These are phyloP conservation scores for Gerris lacustris DNA, from an alignment of 2,888 invertebrate genomes.

Conservation along the genomic window DNA sequence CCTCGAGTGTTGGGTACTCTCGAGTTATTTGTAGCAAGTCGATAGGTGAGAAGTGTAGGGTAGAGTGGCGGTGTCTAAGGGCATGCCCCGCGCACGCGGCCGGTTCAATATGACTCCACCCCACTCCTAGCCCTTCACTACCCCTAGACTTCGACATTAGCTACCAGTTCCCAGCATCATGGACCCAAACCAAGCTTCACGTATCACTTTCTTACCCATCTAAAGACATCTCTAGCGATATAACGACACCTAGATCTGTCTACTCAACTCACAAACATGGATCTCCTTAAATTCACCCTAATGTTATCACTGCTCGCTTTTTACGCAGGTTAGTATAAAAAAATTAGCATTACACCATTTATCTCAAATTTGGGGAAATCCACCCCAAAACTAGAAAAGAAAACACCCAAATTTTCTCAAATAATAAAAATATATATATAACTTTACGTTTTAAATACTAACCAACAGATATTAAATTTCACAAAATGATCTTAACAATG, in stretches of 20 bases:
- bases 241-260: no score
- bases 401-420: no score
- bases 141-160: neutral
- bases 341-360: neutral
- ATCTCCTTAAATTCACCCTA: neutral
- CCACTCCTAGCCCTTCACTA: neutral
- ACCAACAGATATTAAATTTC: no score
- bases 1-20: no score
- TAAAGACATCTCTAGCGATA: neutral
- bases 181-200: neutral
- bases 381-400: no score
- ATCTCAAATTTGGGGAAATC: no score
- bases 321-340: neutral
- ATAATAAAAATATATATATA: no score
- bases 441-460: no score
- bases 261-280: neutral
- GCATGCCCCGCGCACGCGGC: neutral
- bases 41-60: conserved; percentile 5
- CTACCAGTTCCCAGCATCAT: neutral
- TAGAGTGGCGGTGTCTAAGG: no score
- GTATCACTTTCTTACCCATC: neutral
- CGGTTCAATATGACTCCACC: conserved; percentile 3
- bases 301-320: neutral
- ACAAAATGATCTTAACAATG: no score
- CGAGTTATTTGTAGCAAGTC: neutral